Evolutionary conservation across 2,113 vertebrate species (phyloP), one percentile per base, ranked within the genome.

Genomic region (Coptodon rendalli): DNA sequence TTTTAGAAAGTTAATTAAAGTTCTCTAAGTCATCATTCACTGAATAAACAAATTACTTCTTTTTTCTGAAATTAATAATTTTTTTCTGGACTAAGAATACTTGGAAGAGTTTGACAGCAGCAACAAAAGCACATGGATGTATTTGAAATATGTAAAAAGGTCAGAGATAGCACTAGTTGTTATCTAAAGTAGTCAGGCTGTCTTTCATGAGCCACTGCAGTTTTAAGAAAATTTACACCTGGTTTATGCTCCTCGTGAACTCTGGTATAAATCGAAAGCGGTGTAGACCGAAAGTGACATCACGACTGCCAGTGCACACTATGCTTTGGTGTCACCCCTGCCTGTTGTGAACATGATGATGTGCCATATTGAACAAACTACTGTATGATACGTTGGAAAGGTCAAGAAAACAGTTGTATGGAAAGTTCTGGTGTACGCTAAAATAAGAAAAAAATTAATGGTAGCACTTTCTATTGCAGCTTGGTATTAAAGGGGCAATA

Each of bases 191-290:
- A 78, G 43, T 78, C 22, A 29, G 27, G 10, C 17, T 78, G 9
- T 50, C 43, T 50, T 50, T 78, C 24, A 50, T 78, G 71, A 78
- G 43, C 43, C 71, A 50, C 43, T 50, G 71, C 9, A 78, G 22
- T 19, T 50, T 50, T 50, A 50, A 31, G 9, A 48, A 31, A 31
- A 29, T 11, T 50, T 50, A 78, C 6, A 29, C 16, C 24, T 48
- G 40, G 9, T 76, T 48, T 48, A 29, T 29, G 43, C 9, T 19
- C 40, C 68, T 48, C 0, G 1, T 48, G 14, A 76, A 76, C 14
- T 27, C 9, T 76, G 40, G 40, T 43, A 17, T 76, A 29, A 17
- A 48, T 45, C 6, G 1, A 48, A 76, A 48, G 40, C 29, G 71
- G 14, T 4, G 22, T 34, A 38, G 34, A 66, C 34, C 6, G 1